Evolutionary conservation across 2,113 vertebrate genomes (phyloP).

Genomic region (Otis tarda): DNA sequence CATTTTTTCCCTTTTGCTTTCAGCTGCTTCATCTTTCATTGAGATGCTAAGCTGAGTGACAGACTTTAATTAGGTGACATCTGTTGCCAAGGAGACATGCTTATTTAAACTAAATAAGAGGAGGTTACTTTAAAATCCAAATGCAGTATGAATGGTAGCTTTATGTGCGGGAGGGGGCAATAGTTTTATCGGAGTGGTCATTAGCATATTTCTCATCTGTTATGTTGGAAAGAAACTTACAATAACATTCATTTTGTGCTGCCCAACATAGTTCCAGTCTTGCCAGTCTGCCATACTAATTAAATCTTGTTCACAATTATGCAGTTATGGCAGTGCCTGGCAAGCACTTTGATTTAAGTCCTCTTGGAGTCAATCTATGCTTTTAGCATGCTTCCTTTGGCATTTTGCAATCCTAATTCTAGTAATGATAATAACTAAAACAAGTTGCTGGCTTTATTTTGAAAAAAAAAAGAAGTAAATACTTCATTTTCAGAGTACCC

Average conservation of each 20-base stretch:
- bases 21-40: constrained; percentile 49
- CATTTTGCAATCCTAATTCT: constrained; percentile 5
- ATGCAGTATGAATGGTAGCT: neutral
- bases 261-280: neutral
- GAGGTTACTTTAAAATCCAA: constrained; percentile 25
- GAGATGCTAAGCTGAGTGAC: constrained; percentile 38
- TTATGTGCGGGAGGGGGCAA: neutral
- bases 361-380: constrained; percentile 1
- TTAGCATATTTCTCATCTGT: constrained; percentile 13
- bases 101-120: constrained; percentile 48
- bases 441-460: neutral
- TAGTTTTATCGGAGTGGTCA: neutral
- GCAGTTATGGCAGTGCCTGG: neutral
- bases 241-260: neutral
- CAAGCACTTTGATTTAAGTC: constrained; percentile 43
- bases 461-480: neutral
- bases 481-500: neutral
- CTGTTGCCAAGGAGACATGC: constrained; percentile 37
- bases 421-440: neutral
- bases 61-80: constrained; percentile 58
- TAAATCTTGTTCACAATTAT: constrained; percentile 34
- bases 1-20: constrained; percentile 55
- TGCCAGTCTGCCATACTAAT: constrained; percentile 8
- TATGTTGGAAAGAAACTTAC: neutral
- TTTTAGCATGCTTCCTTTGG: constrained; percentile 6